phyloP scores from a whole-genome alignment of 2,888 invertebrate species.

The Lepidochrysops patricia region DNA sequence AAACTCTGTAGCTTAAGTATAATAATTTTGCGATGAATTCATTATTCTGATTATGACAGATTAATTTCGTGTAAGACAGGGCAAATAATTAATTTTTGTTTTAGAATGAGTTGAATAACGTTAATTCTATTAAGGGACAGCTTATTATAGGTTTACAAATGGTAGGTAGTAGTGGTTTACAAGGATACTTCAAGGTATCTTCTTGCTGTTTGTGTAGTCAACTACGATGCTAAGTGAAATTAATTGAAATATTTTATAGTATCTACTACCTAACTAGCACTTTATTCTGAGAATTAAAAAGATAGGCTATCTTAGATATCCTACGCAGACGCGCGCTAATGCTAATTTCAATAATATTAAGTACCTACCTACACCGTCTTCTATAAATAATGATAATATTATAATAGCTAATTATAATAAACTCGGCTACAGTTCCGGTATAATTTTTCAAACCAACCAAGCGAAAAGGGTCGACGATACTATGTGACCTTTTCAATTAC shows the following conservation, averaged over 20 bases:
- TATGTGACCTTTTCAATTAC: slow-evolving; percentile 6
- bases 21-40: background rate
- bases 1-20: background rate
- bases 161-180: too few species aligned
- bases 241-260: background rate
- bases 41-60: background rate
- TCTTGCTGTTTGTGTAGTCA: too few species aligned
- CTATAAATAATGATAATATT: too few species aligned
- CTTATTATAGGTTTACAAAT: too few species aligned
- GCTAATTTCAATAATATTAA: too few species aligned
- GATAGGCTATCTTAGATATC: too few species aligned
- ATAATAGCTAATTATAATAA: too few species aligned
- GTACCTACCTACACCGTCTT: too few species aligned
- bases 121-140: background rate
- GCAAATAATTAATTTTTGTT: background rate
- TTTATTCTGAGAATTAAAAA: too few species aligned
- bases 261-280: background rate
- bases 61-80: background rate
- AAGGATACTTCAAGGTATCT: too few species aligned
- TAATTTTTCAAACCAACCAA: background rate
- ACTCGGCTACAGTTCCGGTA: background rate
- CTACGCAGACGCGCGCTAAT: too few species aligned
- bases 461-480: slow-evolving; percentile 1
- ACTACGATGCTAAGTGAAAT: background rate
- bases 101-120: background rate